These are phyloP conservation scores for Pterobdella sp. DNA, from an alignment of 2,888 invertebrate genomes.

Conservation along the genomic window DNA sequence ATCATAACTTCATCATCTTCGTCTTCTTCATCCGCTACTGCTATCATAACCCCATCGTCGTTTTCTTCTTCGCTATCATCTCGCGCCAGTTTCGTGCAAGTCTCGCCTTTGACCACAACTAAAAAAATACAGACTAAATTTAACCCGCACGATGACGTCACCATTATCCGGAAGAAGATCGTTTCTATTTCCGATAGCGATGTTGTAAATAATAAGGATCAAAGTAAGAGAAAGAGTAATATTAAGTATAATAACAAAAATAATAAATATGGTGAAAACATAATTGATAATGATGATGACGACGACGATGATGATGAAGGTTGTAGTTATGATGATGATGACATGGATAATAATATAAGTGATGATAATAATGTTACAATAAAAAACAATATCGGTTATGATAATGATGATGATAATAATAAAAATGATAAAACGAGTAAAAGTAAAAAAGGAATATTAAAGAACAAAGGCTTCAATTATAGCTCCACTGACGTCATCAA, in stretches of 20 bases:
- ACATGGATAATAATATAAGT: neutral
- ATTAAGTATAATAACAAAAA: neutral
- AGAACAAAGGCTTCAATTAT: too few species aligned
- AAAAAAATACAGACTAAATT: neutral
- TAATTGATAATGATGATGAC: too few species aligned
- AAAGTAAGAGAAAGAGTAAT: neutral
- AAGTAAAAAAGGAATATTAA: neutral
- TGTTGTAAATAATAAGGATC: neutral
- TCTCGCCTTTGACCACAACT: neutral
- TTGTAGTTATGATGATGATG: neutral
- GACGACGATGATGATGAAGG: neutral
- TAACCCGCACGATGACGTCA: neutral
- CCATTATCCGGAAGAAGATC: neutral
- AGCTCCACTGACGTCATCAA: too few species aligned
- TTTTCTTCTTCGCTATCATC: neutral
- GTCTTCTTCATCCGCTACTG: neutral
- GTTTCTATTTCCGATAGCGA: neutral
- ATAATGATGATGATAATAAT: neutral
- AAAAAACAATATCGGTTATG: too few species aligned
- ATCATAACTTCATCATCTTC: neutral
- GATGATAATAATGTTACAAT: neutral
- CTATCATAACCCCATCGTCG: neutral
- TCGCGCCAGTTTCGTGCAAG: neutral
- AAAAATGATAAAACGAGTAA: neutral
- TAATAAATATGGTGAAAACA: neutral